Evolutionary conservation across 2,888 invertebrate genomes (phyloP).

Genomic region (Andricus quercusramuli): DNA sequence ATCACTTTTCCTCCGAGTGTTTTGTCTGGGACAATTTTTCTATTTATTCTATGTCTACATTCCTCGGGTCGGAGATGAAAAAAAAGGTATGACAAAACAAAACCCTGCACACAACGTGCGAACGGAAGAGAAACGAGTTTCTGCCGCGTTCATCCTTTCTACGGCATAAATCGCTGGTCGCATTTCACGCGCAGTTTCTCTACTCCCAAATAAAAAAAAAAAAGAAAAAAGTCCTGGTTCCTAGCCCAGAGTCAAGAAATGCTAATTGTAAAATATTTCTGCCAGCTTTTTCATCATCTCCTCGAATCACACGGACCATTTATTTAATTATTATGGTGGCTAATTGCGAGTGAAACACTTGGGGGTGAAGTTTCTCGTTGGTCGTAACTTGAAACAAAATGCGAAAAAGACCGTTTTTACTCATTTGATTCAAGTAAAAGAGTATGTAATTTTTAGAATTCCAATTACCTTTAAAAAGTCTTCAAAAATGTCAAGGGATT

Average conservation of each 20-base stretch:
- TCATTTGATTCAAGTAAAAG: too few relatives aligned
- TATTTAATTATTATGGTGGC: too few relatives aligned
- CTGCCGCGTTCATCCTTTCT: constrained; percentile 52
- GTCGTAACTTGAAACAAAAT: too few relatives aligned
- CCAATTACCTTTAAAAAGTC: too few relatives aligned
- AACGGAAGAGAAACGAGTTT: constrained; percentile 60
- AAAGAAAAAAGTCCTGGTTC: constrained; percentile 45
- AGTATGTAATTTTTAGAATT: too few relatives aligned
- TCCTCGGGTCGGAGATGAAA: constrained; percentile 15
- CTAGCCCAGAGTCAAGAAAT: constrained; percentile 50
- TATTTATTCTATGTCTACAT: constrained; percentile 32
- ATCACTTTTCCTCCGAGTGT: constrained; percentile 27
- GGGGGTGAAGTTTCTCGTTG: too few relatives aligned
- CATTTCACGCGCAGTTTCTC: constrained; percentile 58
- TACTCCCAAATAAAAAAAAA: constrained; percentile 44
- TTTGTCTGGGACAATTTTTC: constrained; percentile 29
- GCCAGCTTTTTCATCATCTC: constrained; percentile 41
- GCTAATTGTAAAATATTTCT: constrained; percentile 66
- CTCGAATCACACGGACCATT: background rate
- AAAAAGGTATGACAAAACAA: constrained; percentile 41
- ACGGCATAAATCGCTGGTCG: constrained; percentile 63
- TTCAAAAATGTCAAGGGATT: too few relatives aligned
- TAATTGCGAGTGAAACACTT: too few relatives aligned
- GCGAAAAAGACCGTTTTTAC: too few relatives aligned
- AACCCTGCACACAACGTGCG: constrained; percentile 49